Conservation (phyloP, 37 sponge, comb jelly and placozoan species). For the Oopsacas minuta region DNA sequence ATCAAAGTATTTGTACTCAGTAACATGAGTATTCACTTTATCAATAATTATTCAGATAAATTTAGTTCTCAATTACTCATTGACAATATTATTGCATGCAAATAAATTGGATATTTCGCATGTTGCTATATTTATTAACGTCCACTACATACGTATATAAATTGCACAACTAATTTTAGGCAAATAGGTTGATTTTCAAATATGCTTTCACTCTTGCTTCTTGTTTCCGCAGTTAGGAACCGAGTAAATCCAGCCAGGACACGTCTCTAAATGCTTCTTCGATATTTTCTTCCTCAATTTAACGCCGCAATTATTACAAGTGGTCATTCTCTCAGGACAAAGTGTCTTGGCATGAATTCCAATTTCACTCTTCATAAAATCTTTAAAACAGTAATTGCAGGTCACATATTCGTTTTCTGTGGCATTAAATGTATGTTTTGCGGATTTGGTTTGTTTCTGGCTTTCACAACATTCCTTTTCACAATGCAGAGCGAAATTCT, state of each 20-base stretch:
- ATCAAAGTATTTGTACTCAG: no score
- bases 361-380: neutral
- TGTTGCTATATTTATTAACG: no score
- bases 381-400: neutral
- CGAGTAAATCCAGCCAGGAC: neutral
- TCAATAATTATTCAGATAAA: no score
- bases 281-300: constrained; percentile 5
- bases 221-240: no score
- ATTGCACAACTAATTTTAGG: no score
- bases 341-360: neutral
- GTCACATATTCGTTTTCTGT: neutral
- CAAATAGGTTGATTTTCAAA: no score
- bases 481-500: neutral
- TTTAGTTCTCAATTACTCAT: no score
- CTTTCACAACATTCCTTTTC: neutral
- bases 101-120: no score
- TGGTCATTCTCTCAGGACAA: neutral
- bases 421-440: neutral
- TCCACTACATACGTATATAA: no score
- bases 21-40: no score
- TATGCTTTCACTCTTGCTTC: no score
- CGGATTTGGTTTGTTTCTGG: neutral
- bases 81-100: no score
- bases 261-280: neutral
- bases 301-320: neutral